Base-by-base conservation (phyloP, 2,113 vertebrate species). In the Sisor rabdophorus region DNA sequence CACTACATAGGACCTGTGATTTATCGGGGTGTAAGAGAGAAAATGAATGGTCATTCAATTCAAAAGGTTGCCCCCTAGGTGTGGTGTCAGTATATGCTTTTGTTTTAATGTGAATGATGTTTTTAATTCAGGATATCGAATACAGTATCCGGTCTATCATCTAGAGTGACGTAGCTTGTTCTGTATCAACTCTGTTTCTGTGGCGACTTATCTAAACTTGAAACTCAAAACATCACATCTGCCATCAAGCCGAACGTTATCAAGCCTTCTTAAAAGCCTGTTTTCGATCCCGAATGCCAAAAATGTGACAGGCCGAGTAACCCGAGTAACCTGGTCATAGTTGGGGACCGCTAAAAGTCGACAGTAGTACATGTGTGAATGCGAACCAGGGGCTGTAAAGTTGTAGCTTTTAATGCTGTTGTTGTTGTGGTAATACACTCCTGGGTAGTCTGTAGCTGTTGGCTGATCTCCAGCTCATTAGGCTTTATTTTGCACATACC, bases 71-170 rank as follows among this genome's bases (percentile, higher is more conserved):
- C 61, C 73, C 80, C 20, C 55, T 6, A 76, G 77, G 73, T 79
- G 15, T 68, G 77, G 67, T 55, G 26, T 80, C 73, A 76, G 36
- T 48, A 69, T 59, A 50, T 68, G 58, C 36, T 55, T 26, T 61
- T 76, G 67, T 76, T 61, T n/a, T 58, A 44, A 65, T 54, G 53
- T 32, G 30, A 55, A 67, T 76, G 40, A 44, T 44, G 63, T 71
- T 63, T 70, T 79, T 76, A 76, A 79, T 76, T 82, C 55, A 68
- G n/a, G 60, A 32, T 68, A 76, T 79, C 77, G 69, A 58, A 63
- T 82, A 44, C 40, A 44, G 40, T 50, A 22, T 22, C 15, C 17
- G 26, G 13, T 74, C 58, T 69, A 19, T 63, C 54, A 73, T 68
- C 70, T 73, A 20, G 52, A 48, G 6, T 60, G 44, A 22, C 56